Evolutionary conservation across 2,797 vertebrate genomes (phyloP), one percentile per base, ranked within the genome.

Genomic region (Amblyopsis hoosieri): DNA sequence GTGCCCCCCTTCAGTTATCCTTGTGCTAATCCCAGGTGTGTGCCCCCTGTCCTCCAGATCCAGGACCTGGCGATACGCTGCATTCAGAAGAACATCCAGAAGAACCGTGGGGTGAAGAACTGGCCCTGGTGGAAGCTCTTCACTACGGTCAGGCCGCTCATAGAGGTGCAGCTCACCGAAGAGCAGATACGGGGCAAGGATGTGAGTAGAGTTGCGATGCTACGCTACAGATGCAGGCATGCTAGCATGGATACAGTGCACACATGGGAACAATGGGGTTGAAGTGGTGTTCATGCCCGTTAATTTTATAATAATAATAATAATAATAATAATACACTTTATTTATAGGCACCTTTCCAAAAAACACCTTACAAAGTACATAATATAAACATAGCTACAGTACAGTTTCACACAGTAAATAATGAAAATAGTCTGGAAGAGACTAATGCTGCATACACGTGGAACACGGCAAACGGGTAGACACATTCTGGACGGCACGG

Each of bases 71-170:
- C 97, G 15, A 98, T 99, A 71, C 94, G 37, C 55, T 57, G 55
- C 55, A 93, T 96, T 57, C 95, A 96, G 90, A 96, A 95, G 89
- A 96, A 96, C 87, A 95, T 96, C 69, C 60, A 94, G 82, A 98
- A 98, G 93, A 99, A 97, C 89, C 93, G 90, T 9, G 95, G 96
- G 0, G 97, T 99, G 80, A 98, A 98, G 84, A 91, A 77, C 81
- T 99, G 97, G 97, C 94, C 93, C 17, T 99, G 97, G 97, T 99
- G 97, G 97, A 97, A 95, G 74, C 85, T 99, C 59, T 98, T 99
- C 82, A 98, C 95, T 62, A 97, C 95, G 0, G 97, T 99, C 14
- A 91, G 96, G 67, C 97, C 97, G 17, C 96, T 99, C 71, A 96
- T 99, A 11, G 91, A 97, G 82, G 96, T 98, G 71, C 97, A 98